phyloP scores from a whole-genome alignment of 2,888 invertebrate genomes.

The Atethmia centrago region DNA sequence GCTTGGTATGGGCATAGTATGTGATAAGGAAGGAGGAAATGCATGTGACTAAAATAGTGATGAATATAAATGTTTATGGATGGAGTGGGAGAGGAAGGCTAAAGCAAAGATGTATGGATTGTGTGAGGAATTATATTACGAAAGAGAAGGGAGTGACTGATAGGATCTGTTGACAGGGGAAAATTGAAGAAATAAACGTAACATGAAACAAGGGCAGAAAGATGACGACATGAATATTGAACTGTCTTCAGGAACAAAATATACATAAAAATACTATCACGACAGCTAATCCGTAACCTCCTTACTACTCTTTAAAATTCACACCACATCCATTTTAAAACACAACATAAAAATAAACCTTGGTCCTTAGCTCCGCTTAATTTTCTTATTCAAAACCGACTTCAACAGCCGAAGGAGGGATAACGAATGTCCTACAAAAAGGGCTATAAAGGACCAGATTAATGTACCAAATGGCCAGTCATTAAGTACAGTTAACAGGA shows the following conservation, averaged over 20 bases:
- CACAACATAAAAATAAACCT: slow-evolving; percentile 46
- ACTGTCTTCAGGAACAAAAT: neutral
- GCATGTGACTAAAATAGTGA: no score
- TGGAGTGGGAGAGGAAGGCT: no score
- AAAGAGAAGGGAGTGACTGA: no score
- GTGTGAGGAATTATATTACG: no score
- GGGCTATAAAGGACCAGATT: slow-evolving; percentile 75
- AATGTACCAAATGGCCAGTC: slow-evolving; percentile 79
- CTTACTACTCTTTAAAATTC: slow-evolving; percentile 17
- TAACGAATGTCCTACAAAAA: slow-evolving; percentile 78
- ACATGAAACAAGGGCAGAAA: no score
- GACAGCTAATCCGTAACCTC: neutral
- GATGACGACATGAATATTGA: neutral
- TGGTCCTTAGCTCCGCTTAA: slow-evolving; percentile 47
- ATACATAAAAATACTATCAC: neutral
- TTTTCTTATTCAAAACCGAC: slow-evolving; percentile 69
- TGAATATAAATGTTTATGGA: no score
- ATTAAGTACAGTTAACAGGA: slow-evolving; percentile 80
- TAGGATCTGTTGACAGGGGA: no score
- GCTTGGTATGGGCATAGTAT: no score
- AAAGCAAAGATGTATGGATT: no score
- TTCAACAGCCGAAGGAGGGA: slow-evolving; percentile 65
- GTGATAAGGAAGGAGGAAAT: no score
- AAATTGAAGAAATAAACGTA: no score
- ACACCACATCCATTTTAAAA: slow-evolving; percentile 30